Conservation (phyloP, 2,113 vertebrate genomes). For the Motacilla tschutschensis region DNA sequence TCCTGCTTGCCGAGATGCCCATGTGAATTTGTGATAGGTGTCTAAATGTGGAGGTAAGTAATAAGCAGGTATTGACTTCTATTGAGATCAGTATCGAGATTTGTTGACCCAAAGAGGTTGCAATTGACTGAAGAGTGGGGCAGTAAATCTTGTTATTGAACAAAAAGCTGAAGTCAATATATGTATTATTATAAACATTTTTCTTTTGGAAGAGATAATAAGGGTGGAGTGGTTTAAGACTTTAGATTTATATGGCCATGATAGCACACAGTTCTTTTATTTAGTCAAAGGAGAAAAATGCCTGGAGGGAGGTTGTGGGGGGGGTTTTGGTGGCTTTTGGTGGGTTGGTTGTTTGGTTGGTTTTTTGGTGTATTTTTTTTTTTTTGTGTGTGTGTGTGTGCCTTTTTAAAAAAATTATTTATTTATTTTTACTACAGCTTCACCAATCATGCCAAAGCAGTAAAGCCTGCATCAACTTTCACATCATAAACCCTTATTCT, state of each 20-base stretch:
- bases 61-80: slow-evolving; percentile 75
- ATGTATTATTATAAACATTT: slow-evolving; percentile 79
- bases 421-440: slow-evolving; percentile 7
- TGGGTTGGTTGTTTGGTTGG: not conserved
- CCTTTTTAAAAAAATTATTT: not conserved
- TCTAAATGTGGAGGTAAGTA: slow-evolving; percentile 72
- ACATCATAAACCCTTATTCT: slow-evolving; percentile 14
- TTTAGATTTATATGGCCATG: slow-evolving; percentile 16
- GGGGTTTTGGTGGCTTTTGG: not conserved
- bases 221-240: slow-evolving; percentile 59
- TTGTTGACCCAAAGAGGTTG: slow-evolving; percentile 79
- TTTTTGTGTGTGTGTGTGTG: not conserved
- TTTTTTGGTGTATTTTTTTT: not conserved
- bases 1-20: slow-evolving; percentile 47
- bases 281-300: not conserved
- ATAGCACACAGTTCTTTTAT: not conserved
- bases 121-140: slow-evolving; percentile 73
- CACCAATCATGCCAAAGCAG: not conserved
- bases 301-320: not conserved
- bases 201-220: slow-evolving; percentile 70
- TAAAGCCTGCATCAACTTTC: slow-evolving; percentile 11
- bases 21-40: slow-evolving; percentile 61
- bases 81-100: slow-evolving; percentile 72
- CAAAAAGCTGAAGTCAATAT: slow-evolving; percentile 73
- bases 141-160: slow-evolving; percentile 81